These are phyloP conservation scores for Hucho hucho DNA, from an alignment of 2,113 vertebrate genomes.

Conservation along the genomic window DNA sequence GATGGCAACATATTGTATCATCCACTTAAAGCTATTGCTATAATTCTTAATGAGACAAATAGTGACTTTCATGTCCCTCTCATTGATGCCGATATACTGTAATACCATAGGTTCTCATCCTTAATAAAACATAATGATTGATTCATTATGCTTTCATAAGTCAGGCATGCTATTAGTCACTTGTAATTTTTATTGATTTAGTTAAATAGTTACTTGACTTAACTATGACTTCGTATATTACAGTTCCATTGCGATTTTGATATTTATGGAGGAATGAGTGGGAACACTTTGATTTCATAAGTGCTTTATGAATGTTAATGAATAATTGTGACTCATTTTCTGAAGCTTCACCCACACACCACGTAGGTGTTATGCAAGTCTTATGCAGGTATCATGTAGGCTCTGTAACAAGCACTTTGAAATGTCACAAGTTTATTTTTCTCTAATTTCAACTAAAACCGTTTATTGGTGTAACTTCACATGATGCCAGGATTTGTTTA, in stretches of 20 bases:
- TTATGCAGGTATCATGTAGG: conserved; percentile 41
- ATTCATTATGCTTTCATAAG: neutral
- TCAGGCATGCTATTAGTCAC: neutral
- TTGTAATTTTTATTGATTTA: neutral
- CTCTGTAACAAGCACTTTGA: conserved; percentile 10
- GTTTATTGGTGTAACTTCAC: conserved; percentile 19
- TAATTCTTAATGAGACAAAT: conserved; percentile 13
- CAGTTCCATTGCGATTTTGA: neutral
- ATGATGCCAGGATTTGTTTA: conserved; percentile 7
- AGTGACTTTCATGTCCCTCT: neutral
- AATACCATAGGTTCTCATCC: conserved; percentile 1
- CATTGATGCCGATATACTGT: conserved; percentile 6
- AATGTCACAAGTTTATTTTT: conserved; percentile 17
- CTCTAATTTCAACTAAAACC: conserved; percentile 18
- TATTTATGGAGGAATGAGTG: conserved; percentile 9
- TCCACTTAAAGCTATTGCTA: conserved; percentile 11
- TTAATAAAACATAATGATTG: conserved; percentile 10
- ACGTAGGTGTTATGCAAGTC: conserved; percentile 51
- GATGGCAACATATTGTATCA: conserved; percentile 2
- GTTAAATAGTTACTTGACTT: neutral
- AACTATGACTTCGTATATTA: conserved; percentile 23
- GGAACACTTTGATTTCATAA: neutral
- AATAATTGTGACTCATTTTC: conserved; percentile 28
- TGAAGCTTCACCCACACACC: conserved; percentile 55
- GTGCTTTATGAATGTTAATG: conserved; percentile 38